phyloP scores from a whole-genome alignment of 2,113 vertebrate species.

The Lycocorax pyrrhopterus region DNA sequence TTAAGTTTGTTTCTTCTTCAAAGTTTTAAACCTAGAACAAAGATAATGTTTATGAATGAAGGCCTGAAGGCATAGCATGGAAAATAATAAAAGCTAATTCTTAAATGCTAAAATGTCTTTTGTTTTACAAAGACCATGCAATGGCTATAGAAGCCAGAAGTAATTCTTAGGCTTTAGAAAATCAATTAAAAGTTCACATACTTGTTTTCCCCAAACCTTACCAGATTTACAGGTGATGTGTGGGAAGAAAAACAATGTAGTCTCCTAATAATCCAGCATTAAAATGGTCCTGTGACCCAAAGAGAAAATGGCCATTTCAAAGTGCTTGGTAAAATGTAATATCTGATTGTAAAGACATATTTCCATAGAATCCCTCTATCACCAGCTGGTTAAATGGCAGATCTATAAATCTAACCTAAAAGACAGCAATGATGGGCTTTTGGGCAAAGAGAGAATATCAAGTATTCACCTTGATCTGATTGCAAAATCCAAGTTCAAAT shows the following conservation, averaged over 20 bases:
- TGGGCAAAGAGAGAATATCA: neutral
- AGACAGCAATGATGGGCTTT: neutral
- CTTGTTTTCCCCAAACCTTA: neutral
- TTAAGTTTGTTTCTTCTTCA: conserved; percentile 43
- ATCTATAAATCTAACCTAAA: neutral
- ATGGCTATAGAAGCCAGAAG: neutral
- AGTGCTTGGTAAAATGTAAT: neutral
- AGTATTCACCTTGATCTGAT: neutral
- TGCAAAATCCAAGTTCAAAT: neutral
- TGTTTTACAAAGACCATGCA: neutral
- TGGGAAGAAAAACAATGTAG: neutral
- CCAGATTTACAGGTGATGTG: neutral
- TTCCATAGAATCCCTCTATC: neutral
- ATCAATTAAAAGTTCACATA: neutral
- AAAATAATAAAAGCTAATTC: conserved; percentile 32
- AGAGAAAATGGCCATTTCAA: neutral
- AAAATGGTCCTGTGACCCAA: neutral
- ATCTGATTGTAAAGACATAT: neutral
- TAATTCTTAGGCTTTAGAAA: conserved; percentile 9
- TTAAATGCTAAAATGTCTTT: conserved; percentile 17
- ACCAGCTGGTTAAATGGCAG: neutral
- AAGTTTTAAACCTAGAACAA: conserved; percentile 50
- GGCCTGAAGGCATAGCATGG: conserved; percentile 19
- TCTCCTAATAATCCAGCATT: neutral
- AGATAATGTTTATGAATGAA: conserved; percentile 50